Conservation (phyloP, 2,888 invertebrate species). For the Parthenolecanium corni region DNA sequence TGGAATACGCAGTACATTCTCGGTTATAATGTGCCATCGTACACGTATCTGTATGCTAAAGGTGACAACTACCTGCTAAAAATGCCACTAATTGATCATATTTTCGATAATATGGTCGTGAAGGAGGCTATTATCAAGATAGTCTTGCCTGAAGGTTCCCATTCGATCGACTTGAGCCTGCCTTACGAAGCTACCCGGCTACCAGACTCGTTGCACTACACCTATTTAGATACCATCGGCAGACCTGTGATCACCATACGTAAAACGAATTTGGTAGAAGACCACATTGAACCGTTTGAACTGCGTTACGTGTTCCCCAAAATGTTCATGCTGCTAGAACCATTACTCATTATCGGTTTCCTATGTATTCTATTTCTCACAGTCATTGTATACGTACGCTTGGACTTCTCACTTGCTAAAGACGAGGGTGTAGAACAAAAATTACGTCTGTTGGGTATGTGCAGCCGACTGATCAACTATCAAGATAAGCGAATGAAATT, state of each 20-base stretch:
- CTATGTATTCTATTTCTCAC: slow-evolving; percentile 79
- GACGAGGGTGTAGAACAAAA: slow-evolving; percentile 30
- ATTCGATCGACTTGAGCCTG: slow-evolving; percentile 64
- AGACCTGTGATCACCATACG: slow-evolving; percentile 74
- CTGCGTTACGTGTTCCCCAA: slow-evolving; percentile 70
- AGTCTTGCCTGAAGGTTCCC: slow-evolving; percentile 85
- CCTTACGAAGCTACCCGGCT: slow-evolving; percentile 69
- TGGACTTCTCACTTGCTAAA: slow-evolving; percentile 57
- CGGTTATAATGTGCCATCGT: slow-evolving; percentile 95
- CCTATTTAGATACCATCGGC: slow-evolving; percentile 90
- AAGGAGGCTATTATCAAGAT: slow-evolving; percentile 79
- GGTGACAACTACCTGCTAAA: slow-evolving; percentile 69
- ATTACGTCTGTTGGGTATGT: slow-evolving; percentile 40
- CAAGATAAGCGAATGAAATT: slow-evolving; percentile 49
- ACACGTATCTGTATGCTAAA: slow-evolving; percentile 79
- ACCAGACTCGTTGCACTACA: slow-evolving; percentile 67
- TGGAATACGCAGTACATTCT: slow-evolving; percentile 96
- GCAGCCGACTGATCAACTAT: slow-evolving; percentile 46
- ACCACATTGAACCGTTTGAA: slow-evolving; percentile 91
- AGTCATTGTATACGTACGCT: slow-evolving; percentile 84
- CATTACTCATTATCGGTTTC: slow-evolving; percentile 74
- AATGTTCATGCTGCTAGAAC: slow-evolving; percentile 81
- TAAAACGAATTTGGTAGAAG: slow-evolving; percentile 80
- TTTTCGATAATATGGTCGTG: slow-evolving; percentile 92
- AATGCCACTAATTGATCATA: slow-evolving; percentile 91